These are phyloP conservation scores for Kryptopterus vitreolus DNA, from an alignment of 2,797 vertebrate species.

Conservation along the genomic window DNA sequence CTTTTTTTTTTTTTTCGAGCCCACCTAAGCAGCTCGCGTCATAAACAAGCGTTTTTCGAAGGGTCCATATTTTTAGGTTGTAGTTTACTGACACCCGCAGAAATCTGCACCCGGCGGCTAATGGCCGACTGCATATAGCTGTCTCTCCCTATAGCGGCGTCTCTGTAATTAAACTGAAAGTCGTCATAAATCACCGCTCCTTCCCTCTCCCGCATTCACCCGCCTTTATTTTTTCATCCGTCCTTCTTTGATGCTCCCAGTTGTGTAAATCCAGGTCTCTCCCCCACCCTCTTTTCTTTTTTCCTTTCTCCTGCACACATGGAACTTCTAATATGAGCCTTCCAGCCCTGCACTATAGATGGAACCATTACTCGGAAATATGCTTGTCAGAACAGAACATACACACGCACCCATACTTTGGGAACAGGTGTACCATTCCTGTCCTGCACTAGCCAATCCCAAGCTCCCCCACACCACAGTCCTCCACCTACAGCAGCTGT, in stretches of 20 bases:
- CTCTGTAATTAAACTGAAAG: conserved; percentile 80
- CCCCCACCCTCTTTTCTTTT: conserved; percentile 37
- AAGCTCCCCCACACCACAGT: conserved; percentile 31
- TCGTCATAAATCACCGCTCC: conserved; percentile 74
- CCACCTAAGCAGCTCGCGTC: not conserved
- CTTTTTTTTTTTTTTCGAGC: not conserved
- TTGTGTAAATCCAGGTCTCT: conserved; percentile 66
- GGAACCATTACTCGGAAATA: conserved; percentile 58
- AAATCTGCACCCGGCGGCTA: conserved; percentile 21
- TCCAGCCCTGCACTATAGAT: conserved; percentile 43
- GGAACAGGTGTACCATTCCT: conserved; percentile 54
- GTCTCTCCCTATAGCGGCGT: conserved; percentile 63
- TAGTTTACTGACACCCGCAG: conserved; percentile 29
- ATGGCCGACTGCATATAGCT: conserved; percentile 50
- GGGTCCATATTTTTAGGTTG: conserved; percentile 18
- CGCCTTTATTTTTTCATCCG: conserved; percentile 45
- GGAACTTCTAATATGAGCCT: conserved; percentile 29
- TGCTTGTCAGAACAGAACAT: conserved; percentile 50
- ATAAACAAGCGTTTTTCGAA: not conserved
- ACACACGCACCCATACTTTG: conserved; percentile 38
- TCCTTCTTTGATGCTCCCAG: conserved; percentile 53
- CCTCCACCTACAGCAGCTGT: conserved; percentile 50
- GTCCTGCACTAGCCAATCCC: conserved; percentile 29
- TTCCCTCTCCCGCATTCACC: conserved; percentile 41
- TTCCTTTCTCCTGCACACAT: not conserved